phyloP scores from a whole-genome alignment of 1,140 invertebrate species.

The Cherax destructor region DNA sequence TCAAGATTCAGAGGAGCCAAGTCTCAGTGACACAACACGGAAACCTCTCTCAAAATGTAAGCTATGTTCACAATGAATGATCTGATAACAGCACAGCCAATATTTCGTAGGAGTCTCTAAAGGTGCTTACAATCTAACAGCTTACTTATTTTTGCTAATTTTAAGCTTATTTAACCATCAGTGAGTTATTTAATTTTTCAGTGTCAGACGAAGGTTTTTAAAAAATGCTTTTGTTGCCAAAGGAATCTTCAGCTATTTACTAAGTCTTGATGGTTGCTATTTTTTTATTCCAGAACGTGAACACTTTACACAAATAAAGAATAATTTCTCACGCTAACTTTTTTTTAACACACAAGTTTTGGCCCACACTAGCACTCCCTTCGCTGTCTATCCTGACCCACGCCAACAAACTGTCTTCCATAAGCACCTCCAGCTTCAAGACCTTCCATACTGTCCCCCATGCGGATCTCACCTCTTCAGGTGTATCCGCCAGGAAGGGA shows the following conservation, averaged over 20 bases:
- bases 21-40: background rate
- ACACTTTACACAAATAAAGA: background rate
- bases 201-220: background rate
- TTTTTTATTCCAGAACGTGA: background rate
- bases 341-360: conserved; percentile 36
- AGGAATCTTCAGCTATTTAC: background rate
- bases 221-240: background rate
- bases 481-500: background rate
- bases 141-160: background rate
- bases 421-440: conserved; percentile 18
- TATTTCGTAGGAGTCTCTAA: background rate
- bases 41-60: conserved; percentile 42
- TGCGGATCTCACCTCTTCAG: background rate
- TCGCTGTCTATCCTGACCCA: conserved; percentile 44
- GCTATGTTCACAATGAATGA: background rate
- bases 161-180: conserved; percentile 1
- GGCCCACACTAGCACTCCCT: conserved; percentile 42
- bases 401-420: conserved; percentile 40
- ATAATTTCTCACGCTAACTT: conserved; percentile 28
- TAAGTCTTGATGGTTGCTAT: background rate
- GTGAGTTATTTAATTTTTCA: background rate
- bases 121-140: background rate
- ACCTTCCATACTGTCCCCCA: background rate
- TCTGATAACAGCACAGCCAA: no score
- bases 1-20: background rate